These are phyloP conservation scores for Oreochromis mossambicus DNA, from an alignment of 2,797 vertebrate genomes.

Conservation along the genomic window DNA sequence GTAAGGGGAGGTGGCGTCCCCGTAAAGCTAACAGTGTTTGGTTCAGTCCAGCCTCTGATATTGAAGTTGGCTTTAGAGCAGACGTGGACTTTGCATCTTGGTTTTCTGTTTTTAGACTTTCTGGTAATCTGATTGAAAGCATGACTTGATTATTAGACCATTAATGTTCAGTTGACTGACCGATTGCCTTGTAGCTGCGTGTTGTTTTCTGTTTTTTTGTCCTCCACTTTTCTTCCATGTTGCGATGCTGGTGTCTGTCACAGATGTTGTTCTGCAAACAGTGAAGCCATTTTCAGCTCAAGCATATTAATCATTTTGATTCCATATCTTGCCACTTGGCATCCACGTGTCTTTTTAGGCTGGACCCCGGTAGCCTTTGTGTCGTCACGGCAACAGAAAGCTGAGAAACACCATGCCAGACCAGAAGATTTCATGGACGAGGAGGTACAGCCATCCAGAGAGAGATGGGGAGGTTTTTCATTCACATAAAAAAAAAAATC, in stretches of 20 bases:
- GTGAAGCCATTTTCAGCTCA: not conserved
- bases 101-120: not conserved
- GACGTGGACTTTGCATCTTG: not conserved
- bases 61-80: not conserved
- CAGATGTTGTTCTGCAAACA: not conserved
- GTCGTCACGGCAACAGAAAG: constrained; percentile 89
- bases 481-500: not conserved
- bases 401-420: constrained; percentile 72
- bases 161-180: not conserved
- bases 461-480: not conserved
- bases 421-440: constrained; percentile 98
- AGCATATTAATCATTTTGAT: not conserved
- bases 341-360: constrained; percentile 63
- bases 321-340: not conserved
- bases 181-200: not conserved
- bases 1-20: not conserved
- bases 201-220: not conserved
- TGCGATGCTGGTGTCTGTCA: rapidly evolving
- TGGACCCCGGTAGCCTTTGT: constrained; percentile 90
- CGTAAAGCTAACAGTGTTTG: rapidly evolving
- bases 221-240: not conserved
- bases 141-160: not conserved
- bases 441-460: constrained; percentile 75
- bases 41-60: not conserved
- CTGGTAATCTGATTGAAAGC: not conserved